A percentile compares a stretch with the other conserved stretches of the same genome.
phyloP scores from a whole-genome alignment of 2,797 vertebrate genomes.

The Periophthalmus magnuspinnatus region DNA sequence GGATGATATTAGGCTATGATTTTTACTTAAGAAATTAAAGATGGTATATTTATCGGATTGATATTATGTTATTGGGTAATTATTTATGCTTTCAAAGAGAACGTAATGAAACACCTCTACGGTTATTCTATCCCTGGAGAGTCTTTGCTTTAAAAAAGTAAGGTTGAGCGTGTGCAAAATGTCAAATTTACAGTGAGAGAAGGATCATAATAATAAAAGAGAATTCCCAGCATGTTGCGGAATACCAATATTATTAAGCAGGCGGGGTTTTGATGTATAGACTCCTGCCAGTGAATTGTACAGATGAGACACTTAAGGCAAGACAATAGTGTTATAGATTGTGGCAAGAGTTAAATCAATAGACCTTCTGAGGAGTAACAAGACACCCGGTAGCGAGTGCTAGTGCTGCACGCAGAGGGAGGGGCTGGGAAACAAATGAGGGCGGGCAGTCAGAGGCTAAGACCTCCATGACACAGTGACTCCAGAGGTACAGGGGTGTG shows the following conservation, averaged over 20 bases:
- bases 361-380: conserved; percentile 83
- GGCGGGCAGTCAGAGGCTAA: conserved; percentile 72
- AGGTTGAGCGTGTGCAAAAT: conserved; percentile 65
- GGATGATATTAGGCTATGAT: not conserved
- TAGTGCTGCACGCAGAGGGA: conserved; percentile 69
- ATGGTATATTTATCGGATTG: not conserved
- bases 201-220: conserved; percentile 38
- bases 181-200: conserved; percentile 51
- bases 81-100: not conserved
- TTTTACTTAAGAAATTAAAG: not conserved
- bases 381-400: conserved; percentile 82
- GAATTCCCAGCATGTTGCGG: conserved; percentile 70
- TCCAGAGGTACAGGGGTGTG: conserved; percentile 60
- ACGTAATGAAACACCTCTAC: conserved; percentile 10
- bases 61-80: not conserved
- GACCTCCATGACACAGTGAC: conserved; percentile 74
- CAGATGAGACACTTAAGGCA: conserved; percentile 85
- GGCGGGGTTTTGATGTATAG: conserved; percentile 75
- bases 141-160: conserved; percentile 47
- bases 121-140: conserved; percentile 51
- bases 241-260: conserved; percentile 78
- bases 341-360: conserved; percentile 87
- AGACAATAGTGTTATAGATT: conserved; percentile 85
- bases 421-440: conserved; percentile 80
- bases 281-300: conserved; percentile 79